Conservation (phyloP, 2,888 invertebrate genomes). For the Agonopterix alstromeriana region DNA sequence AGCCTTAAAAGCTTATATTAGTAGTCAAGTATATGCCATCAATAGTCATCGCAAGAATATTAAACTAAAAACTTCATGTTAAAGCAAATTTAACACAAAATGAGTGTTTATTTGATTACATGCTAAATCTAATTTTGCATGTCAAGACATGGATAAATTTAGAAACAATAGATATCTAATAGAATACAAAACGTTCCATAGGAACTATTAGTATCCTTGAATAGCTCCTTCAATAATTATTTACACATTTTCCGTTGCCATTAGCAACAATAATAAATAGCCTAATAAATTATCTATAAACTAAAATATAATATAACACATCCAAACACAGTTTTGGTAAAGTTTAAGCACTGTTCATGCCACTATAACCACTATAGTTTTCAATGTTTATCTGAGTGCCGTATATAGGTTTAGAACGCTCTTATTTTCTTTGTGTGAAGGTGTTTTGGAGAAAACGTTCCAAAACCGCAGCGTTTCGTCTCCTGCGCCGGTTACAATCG, state of each 20-base stretch:
- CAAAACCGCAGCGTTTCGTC: conserved; percentile 98
- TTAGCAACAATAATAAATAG: conserved; percentile 12
- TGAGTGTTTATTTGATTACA: too few species aligned
- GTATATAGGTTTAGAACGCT: conserved; percentile 95
- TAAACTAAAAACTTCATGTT: too few species aligned
- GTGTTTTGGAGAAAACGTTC: conserved; percentile 99
- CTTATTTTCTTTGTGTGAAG: conserved; percentile 95
- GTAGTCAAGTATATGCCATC: too few species aligned
- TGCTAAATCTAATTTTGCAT: too few species aligned
- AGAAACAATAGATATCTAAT: not conserved
- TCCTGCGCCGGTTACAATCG: conserved; percentile 98
- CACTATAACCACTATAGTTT: not conserved
- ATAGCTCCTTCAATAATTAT: not conserved
- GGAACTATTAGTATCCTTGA: too few species aligned
- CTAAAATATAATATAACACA: conserved; percentile 7
- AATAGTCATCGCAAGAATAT: too few species aligned
- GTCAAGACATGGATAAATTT: too few species aligned
- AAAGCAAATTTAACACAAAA: too few species aligned
- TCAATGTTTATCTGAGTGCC: conserved; percentile 73
- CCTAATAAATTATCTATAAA: conserved; percentile 12
- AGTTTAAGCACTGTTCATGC: not conserved
- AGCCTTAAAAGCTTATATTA: too few species aligned
- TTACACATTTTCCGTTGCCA: not conserved
- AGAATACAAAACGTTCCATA: not conserved
- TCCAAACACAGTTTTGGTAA: conserved; percentile 9